Evolutionary conservation across 2,888 invertebrate genomes (phyloP).

Genomic region (Cordylochernes scorpioides): DNA sequence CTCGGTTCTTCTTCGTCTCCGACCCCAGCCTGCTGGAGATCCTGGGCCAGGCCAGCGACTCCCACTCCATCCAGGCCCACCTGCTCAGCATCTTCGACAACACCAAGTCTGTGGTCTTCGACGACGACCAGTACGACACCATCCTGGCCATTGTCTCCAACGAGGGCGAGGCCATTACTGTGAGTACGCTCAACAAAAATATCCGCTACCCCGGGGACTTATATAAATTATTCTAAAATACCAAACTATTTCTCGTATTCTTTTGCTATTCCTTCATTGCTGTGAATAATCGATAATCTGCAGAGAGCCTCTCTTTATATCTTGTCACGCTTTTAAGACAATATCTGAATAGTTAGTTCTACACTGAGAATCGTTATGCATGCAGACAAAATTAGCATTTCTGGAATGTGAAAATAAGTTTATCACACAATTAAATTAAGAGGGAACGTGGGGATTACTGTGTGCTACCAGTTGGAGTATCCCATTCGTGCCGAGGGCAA

Average conservation of each 20-base stretch:
- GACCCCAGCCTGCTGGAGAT: conserved; percentile 73
- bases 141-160: conserved; percentile 73
- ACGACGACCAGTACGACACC: conserved; percentile 82
- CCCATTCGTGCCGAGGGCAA: conserved; percentile 74
- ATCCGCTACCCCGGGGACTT: too few relatives aligned
- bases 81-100: conserved; percentile 85
- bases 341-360: too few relatives aligned
- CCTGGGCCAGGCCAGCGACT: conserved; percentile 71
- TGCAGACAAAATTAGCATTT: not conserved
- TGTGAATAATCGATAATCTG: too few relatives aligned
- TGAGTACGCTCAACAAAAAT: conserved; percentile 14
- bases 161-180: conserved; percentile 57
- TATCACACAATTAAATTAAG: not conserved
- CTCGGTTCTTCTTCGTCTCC: conserved; percentile 75
- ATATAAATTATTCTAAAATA: too few relatives aligned
- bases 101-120: conserved; percentile 63
- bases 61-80: conserved; percentile 82
- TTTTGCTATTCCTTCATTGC: too few relatives aligned
- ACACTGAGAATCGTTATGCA: too few relatives aligned
- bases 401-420: conserved; percentile 23
- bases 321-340: too few relatives aligned
- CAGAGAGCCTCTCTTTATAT: too few relatives aligned
- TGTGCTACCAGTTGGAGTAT: conserved; percentile 38
- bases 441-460: not conserved
- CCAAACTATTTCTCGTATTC: too few relatives aligned